Evolutionary conservation across 2,797 vertebrate species (phyloP), one percentile per base, ranked within the genome.

Genomic region (Coregonus suidteri): DNA sequence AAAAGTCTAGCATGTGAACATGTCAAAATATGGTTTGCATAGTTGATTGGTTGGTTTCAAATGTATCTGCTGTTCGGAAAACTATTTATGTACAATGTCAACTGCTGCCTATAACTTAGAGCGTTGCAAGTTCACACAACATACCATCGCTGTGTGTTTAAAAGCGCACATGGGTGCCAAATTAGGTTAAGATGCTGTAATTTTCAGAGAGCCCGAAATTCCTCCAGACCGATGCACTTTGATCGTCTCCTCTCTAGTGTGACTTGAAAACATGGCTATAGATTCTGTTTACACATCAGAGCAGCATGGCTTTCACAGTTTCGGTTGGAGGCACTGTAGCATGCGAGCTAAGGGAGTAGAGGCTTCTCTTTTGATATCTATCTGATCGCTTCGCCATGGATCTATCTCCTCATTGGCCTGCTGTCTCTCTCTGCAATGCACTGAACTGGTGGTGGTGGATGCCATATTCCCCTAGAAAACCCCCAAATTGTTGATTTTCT

Each of bases 171-270:
- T 71, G 84, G 74, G 82, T 86, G 82, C 81, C 77, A 91, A 87
- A 87, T 90, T 82, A 83, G 73, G 77, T 88, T 88, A 83, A 84
- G 83, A 75, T 85, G 80, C 86, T 80, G 64, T 87, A 84, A 89
- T 89, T 88, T 87, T 82, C 79, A 76, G 67, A 79, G 71, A 87
- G 78, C 66, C 79, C n/a, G 31, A 80, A 77, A 78, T 74, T 84
- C 81, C 66, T 77, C 72, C 81, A 77, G 75, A 71, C 81, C 86
- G 47, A 73, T n/a, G 77, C 37, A 34, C 81, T 89, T 90, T 84
- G 75, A 85, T 89, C 76, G 77, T 76, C 67, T 78, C 69, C 31
- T 35, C 70, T 87, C 79, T 74, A 20, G 71, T 78, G 78, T 81
- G 75, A 85, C 79, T 86, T 52, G 47, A 52, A 20, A 47, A 83